phyloP scores from a whole-genome alignment of 1,140 invertebrate species.

The Musca vetustissima region DNA sequence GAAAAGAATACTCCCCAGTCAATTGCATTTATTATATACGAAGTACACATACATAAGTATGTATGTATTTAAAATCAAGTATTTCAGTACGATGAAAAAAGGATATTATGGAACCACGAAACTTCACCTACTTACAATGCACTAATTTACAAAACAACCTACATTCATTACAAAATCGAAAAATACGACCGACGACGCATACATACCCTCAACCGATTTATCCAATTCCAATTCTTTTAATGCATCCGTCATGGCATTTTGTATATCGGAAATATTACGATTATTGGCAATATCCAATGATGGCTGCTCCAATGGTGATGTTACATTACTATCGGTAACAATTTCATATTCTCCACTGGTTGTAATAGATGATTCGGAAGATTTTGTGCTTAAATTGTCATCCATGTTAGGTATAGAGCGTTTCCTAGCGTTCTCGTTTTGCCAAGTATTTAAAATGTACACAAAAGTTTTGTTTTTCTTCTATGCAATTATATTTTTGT shows the following conservation, averaged over 20 bases:
- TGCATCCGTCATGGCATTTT: conserved; percentile 74
- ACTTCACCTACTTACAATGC: too few relatives aligned
- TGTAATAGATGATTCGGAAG: conserved; percentile 74
- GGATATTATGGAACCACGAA: not conserved
- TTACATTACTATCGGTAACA: conserved; percentile 59
- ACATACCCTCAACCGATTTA: conserved; percentile 17
- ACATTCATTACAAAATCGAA: too few relatives aligned
- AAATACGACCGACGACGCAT: not conserved
- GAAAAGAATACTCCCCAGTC: too few relatives aligned
- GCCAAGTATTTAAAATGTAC: too few relatives aligned
- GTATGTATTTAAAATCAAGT: too few relatives aligned
- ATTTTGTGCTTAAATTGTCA: conserved; percentile 76
- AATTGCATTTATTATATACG: too few relatives aligned
- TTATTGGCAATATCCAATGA: conserved; percentile 74
- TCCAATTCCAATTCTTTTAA: conserved; percentile 59
- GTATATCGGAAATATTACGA: conserved; percentile 71
- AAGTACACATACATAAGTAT: not conserved
- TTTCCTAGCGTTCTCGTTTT: too few relatives aligned
- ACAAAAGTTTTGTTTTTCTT: too few relatives aligned
- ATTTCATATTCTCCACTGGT: conserved; percentile 86
- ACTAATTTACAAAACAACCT: too few relatives aligned
- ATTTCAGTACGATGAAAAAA: too few relatives aligned
- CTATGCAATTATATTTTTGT: too few relatives aligned
- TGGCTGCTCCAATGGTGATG: conserved; percentile 57
- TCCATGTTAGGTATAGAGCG: conserved; percentile 61